These are phyloP conservation scores for Papilio polytes DNA, from an alignment of 1,140 invertebrate species.

Conservation along the genomic window DNA sequence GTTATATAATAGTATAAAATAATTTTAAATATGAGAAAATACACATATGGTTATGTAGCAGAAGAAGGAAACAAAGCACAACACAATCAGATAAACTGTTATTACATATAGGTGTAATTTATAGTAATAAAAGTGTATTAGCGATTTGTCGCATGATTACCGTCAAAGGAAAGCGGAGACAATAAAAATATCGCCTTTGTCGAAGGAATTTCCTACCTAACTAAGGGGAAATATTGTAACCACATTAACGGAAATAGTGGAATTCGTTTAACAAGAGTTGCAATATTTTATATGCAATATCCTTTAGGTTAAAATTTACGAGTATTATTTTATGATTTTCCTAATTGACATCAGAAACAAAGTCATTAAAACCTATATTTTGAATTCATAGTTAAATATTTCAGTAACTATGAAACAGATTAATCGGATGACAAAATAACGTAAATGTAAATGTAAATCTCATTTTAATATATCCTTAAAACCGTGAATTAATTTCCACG, in stretches of 20 bases:
- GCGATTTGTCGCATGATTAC: slow-evolving; percentile 33
- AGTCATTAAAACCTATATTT: too few relatives aligned
- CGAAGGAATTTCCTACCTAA: slow-evolving; percentile 9
- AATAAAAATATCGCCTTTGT: slow-evolving; percentile 32
- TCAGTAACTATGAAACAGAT: too few relatives aligned
- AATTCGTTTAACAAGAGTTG: not conserved
- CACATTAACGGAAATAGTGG: slow-evolving; percentile 1
- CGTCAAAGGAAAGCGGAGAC: slow-evolving; percentile 33
- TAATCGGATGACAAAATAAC: too few relatives aligned
- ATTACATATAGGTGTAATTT: slow-evolving; percentile 33
- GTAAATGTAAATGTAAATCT: too few relatives aligned
- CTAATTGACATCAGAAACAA: not conserved
- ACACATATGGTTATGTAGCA: not conserved
- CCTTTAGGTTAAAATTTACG: not conserved
- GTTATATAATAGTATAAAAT: too few relatives aligned
- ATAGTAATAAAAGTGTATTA: slow-evolving; percentile 32
- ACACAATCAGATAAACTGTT: slow-evolving; percentile 9
- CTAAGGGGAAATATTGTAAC: slow-evolving; percentile 19
- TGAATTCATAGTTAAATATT: too few relatives aligned
- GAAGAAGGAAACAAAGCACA: slow-evolving; percentile 18
- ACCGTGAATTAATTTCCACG: too few relatives aligned
- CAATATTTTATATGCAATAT: not conserved
- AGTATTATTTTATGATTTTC: not conserved
- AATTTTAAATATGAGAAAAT: slow-evolving; percentile 18
- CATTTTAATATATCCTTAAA: too few relatives aligned